A percentile compares a stretch with the other conserved stretches of the same genome.
phyloP scores from a whole-genome alignment of 2,888 invertebrate genomes.

The Rhamphomyia laevipes region DNA sequence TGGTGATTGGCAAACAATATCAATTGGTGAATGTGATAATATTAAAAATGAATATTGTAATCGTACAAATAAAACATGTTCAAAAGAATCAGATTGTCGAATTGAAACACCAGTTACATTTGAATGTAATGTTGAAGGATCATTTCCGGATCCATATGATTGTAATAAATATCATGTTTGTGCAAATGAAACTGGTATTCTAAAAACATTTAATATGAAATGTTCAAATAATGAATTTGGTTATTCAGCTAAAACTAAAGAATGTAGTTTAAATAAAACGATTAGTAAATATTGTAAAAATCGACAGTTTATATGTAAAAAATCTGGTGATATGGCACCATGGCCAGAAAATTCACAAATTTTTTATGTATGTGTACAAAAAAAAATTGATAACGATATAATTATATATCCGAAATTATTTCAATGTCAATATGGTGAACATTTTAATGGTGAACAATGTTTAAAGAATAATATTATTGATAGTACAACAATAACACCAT shows the following conservation, averaged over 20 bases:
- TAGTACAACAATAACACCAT: background rate
- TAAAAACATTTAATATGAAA: background rate
- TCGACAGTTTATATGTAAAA: no score
- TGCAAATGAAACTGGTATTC: background rate
- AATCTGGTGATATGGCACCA: no score
- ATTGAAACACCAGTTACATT: background rate
- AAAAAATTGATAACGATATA: background rate
- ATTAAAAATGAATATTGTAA: no score
- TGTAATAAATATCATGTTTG: slow-evolving; percentile 38
- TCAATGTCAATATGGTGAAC: background rate
- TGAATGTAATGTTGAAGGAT: slow-evolving; percentile 1
- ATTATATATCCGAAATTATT: background rate
- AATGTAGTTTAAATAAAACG: background rate
- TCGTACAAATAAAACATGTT: no score
- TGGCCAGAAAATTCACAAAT: background rate
- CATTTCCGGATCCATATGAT: slow-evolving; percentile 36
- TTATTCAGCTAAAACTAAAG: no score
- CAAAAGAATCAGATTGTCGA: no score
- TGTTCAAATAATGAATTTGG: background rate
- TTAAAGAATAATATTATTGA: background rate
- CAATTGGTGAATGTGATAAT: no score
- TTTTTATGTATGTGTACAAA: background rate
- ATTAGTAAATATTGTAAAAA: no score
- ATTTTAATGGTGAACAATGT: background rate
- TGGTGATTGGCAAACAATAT: no score